Conservation (phyloP, 30 jellyfish, hydroid and myxozoan species). For the Clytia hemisphaerica region DNA sequence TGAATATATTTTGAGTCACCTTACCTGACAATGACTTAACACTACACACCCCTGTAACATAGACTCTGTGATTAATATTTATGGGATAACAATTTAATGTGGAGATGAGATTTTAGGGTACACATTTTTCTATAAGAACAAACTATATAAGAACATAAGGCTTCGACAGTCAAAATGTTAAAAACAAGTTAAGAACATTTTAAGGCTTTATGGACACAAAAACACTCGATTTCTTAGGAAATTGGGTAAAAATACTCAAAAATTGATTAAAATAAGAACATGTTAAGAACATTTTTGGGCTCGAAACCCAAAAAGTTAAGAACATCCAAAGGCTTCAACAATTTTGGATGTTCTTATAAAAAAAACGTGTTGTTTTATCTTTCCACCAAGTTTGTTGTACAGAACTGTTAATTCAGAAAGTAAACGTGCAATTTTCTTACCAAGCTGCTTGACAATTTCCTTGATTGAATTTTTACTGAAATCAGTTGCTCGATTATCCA, state of each 20-base stretch:
- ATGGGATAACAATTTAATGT: too few relatives aligned
- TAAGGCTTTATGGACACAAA: too few relatives aligned
- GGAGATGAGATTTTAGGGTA: too few relatives aligned
- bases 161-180: too few relatives aligned
- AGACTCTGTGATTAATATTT: background rate
- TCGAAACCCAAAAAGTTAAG: too few relatives aligned
- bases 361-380: background rate
- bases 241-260: too few relatives aligned
- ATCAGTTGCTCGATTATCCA: conserved; percentile 41
- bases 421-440: conserved; percentile 3
- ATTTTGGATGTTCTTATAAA: background rate
- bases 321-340: background rate
- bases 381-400: background rate
- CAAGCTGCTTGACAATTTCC: conserved; percentile 41
- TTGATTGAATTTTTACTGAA: background rate
- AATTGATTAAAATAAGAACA: too few relatives aligned
- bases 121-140: too few relatives aligned
- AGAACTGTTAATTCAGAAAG: background rate
- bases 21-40: background rate
- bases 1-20: background rate
- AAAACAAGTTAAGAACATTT: too few relatives aligned
- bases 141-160: too few relatives aligned
- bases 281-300: too few relatives aligned
- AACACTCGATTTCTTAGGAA: too few relatives aligned
- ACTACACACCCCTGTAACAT: background rate